Percentiles rank a stretch among this genome's conserved stretches.
phyloP scores from a whole-genome alignment of 2,888 invertebrate genomes.

The Hydrotaea cyrtoneurina region DNA sequence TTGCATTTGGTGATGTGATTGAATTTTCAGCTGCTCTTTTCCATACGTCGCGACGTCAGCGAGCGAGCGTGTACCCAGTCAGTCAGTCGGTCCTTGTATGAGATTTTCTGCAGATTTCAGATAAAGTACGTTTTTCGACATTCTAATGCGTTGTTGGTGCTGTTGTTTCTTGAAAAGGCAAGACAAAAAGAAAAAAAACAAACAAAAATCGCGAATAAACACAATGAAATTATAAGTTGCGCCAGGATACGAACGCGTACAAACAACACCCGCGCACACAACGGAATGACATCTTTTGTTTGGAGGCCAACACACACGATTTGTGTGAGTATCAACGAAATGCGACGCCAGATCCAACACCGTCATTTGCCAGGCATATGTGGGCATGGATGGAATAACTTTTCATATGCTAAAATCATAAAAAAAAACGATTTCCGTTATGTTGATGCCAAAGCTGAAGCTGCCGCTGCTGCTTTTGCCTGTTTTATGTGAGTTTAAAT shows the following conservation, averaged over 20 bases:
- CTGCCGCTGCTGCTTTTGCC: no score
- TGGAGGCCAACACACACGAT: constrained; percentile 17
- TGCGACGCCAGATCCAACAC: neutral
- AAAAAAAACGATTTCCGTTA: constrained; percentile 26
- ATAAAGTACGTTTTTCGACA: constrained; percentile 43
- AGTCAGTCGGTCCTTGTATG: neutral
- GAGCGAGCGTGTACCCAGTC: no score
- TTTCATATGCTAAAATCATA: constrained; percentile 41
- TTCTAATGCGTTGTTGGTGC: constrained; percentile 37
- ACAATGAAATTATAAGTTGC: constrained; percentile 58
- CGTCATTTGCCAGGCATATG: neutral
- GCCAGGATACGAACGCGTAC: constrained; percentile 12
- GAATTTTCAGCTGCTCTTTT: neutral
- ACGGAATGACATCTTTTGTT: neutral
- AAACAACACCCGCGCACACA: constrained; percentile 14
- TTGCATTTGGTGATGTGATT: neutral
- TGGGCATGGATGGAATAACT: constrained; percentile 19
- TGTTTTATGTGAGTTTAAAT: constrained; percentile 60
- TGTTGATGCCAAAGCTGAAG: constrained; percentile 12
- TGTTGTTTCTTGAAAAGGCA: no score
- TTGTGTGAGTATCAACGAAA: constrained; percentile 53
- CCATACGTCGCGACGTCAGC: neutral
- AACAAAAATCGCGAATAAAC: constrained; percentile 48
- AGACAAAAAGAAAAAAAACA: no score
- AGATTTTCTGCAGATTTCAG: constrained; percentile 62